Conservation (phyloP, 2,113 vertebrate genomes). For the Aix galericulata region DNA sequence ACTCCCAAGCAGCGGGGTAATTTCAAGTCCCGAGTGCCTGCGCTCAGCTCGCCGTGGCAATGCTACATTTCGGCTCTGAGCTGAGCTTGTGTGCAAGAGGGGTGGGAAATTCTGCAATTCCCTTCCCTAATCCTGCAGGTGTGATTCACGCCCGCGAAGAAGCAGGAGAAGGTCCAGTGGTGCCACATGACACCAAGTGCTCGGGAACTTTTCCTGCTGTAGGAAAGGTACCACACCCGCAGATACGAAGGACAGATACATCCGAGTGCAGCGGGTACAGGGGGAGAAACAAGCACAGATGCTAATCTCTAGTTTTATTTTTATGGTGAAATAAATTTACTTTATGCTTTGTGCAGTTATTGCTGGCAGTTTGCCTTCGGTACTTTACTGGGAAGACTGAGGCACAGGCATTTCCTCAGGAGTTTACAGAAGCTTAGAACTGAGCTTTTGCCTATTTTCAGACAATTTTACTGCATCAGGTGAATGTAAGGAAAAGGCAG, state of each 20-base stretch:
- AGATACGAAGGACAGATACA: background rate
- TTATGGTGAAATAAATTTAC: background rate
- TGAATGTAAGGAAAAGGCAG: background rate
- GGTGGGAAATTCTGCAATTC: background rate
- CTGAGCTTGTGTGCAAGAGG: background rate
- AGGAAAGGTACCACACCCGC: slow-evolving; percentile 34
- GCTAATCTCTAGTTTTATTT: slow-evolving; percentile 10
- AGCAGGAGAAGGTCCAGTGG: background rate
- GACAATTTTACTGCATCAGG: background rate
- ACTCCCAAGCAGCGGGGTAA: background rate
- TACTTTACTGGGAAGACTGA: background rate
- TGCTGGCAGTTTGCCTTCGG: background rate
- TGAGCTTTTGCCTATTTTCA: slow-evolving; percentile 6
- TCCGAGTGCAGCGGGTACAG: background rate
- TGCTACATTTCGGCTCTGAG: background rate
- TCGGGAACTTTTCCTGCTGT: background rate
- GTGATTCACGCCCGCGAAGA: background rate
- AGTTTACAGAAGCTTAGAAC: background rate
- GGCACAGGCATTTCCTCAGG: background rate
- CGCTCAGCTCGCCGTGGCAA: background rate
- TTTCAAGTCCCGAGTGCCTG: background rate
- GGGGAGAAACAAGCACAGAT: background rate
- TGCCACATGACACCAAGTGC: slow-evolving; percentile 2
- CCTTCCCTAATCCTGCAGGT: background rate
- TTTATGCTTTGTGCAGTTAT: background rate